phyloP scores from a whole-genome alignment of 2,113 vertebrate genomes.

The Gymnocephalus cernua region DNA sequence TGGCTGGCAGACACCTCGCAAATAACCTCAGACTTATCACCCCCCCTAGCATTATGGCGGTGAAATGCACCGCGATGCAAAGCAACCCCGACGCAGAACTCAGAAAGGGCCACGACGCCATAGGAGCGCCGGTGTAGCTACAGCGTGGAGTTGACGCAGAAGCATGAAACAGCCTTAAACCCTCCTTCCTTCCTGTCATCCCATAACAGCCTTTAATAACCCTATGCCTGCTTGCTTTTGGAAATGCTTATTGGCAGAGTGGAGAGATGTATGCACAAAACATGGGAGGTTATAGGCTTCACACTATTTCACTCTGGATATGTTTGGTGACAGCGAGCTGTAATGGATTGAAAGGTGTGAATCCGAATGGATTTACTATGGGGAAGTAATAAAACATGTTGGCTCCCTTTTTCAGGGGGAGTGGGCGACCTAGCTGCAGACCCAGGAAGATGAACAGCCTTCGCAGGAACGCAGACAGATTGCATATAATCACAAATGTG shows the following conservation, averaged over 20 bases:
- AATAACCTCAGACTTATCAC: no score
- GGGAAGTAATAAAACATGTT: constrained; percentile 64
- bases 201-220: constrained; percentile 49
- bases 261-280: constrained; percentile 61
- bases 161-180: no score
- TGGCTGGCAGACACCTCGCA: no score
- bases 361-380: constrained; percentile 66
- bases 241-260: constrained; percentile 39
- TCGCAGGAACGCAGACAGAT: constrained; percentile 10
- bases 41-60: no score
- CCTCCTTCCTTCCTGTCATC: constrained; percentile 28
- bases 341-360: constrained; percentile 71
- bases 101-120: no score
- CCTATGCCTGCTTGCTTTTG: constrained; percentile 30
- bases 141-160: no score
- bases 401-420: constrained; percentile 14
- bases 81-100: no score
- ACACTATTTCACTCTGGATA: constrained; percentile 67
- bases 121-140: no score
- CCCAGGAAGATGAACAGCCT: constrained; percentile 39
- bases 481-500: constrained; percentile 56
- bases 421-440: constrained; percentile 40
- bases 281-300: constrained; percentile 42
- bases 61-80: no score
- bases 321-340: constrained; percentile 68